Evolutionary conservation across 2,888 invertebrate species (phyloP).

Genomic region (Sturmia bella): DNA sequence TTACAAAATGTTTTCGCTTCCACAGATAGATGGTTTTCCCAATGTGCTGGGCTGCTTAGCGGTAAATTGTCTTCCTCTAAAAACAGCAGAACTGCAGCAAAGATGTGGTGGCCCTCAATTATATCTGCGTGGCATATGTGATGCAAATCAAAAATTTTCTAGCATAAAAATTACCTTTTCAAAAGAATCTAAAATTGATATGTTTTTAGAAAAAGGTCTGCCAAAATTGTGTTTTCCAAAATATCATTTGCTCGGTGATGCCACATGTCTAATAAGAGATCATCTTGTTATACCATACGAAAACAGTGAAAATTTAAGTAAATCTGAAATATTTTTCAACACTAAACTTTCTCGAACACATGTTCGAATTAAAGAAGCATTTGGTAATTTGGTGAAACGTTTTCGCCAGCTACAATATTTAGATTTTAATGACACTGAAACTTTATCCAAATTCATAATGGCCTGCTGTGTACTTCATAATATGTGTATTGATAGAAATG

Average conservation of each 20-base stretch:
- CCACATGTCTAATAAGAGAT: constrained; percentile 56
- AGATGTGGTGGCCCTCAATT: constrained; percentile 40
- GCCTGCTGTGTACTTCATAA: constrained; percentile 73
- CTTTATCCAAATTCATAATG: constrained; percentile 71
- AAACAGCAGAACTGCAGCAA: not conserved
- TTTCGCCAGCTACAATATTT: constrained; percentile 67
- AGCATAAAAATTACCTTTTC: constrained; percentile 74
- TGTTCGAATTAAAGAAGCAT: constrained; percentile 76
- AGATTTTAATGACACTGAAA: constrained; percentile 49
- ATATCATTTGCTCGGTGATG: constrained; percentile 62
- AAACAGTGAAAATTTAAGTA: constrained; percentile 73
- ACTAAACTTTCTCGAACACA: constrained; percentile 72
- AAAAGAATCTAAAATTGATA: constrained; percentile 70
- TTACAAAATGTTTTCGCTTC: not conserved
- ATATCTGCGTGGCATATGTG: constrained; percentile 75
- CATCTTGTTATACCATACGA: constrained; percentile 72
- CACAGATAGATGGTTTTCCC: constrained; percentile 41
- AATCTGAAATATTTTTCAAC: constrained; percentile 73
- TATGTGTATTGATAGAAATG: constrained; percentile 72
- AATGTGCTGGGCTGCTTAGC: constrained; percentile 52
- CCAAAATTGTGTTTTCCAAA: constrained; percentile 68
- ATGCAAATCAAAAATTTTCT: constrained; percentile 72
- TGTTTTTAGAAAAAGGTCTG: constrained; percentile 58
- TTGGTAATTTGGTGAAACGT: constrained; percentile 73
- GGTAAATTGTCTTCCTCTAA: constrained; percentile 2